Base-by-base conservation (phyloP, 2,888 invertebrate species). In the Lordiphosa andalusiaca region DNA sequence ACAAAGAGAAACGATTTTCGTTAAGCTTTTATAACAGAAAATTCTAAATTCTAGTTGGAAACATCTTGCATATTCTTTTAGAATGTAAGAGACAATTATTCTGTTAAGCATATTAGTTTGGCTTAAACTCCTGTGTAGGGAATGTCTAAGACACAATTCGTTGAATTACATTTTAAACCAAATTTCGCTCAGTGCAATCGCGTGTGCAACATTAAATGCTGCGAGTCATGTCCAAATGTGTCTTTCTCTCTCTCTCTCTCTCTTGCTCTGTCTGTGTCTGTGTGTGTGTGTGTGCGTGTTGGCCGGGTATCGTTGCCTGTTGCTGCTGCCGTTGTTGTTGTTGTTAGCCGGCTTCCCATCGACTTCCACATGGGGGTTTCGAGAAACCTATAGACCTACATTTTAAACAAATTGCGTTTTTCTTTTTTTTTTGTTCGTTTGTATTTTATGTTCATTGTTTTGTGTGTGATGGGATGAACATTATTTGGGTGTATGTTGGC, bases 361-460 rank as follows among this genome's bases (percentile, higher is more conserved):
- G 54, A 69, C 76, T 69, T 64, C 70, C 67, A 73, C 73, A 82
- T 83, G 83, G 80, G 62, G 56, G 54, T 84, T 86, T 86, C 84
- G 80, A 86, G 87, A 84, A 87, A 86, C 86, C 86, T 86, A 87
- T 84, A 86, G 87, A 86, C 88, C 88, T 84, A 88, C 85, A 87
- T 86, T 86, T 87, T 76, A 86, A 87, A 84, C 81, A 87, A 87
- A 88, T 87, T 85, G 72, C 86, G 84, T 75, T 81, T 74, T 69
- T 65, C 58, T 58, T 48, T 56, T 49, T 16, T 41, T 51, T 40
- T 41, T 48, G 21, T 30, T 16, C 41, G 19, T 44, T 40, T 33
- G 37, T 38, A 50, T 56, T 44, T 53, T 36, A 41, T 53, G 50
- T 57, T 62, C 51, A 53, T 53, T 54, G 40, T 70, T 46, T 38